Evolutionary conservation across 2,797 vertebrate genomes (phyloP).

Genomic region (Tragelaphus eurycerus): DNA sequence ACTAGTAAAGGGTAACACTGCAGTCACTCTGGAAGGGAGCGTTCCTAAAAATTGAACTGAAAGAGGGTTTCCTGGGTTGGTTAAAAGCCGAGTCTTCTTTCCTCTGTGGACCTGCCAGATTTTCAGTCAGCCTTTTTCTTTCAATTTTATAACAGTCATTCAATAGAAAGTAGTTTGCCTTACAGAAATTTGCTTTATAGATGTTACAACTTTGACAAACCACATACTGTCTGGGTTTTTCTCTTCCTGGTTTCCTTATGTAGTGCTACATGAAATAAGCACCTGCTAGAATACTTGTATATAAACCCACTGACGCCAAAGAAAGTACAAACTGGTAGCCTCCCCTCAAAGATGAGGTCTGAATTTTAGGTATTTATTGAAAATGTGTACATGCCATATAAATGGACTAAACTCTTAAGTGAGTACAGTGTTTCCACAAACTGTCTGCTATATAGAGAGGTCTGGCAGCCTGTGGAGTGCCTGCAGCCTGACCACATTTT

Average conservation of each 20-base stretch:
- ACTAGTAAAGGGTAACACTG: neutral
- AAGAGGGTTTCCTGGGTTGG: neutral
- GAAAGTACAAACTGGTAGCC: neutral
- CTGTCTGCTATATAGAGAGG: neutral
- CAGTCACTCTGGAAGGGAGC: neutral
- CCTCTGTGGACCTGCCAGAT: neutral
- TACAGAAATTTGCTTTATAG: neutral
- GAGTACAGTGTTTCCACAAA: neutral
- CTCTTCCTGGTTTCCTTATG: neutral
- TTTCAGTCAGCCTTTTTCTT: neutral
- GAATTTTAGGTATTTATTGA: conserved; percentile 59
- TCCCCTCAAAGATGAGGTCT: neutral
- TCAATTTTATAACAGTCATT: neutral
- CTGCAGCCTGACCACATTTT: neutral
- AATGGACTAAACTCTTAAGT: neutral
- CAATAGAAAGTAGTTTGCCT: neutral
- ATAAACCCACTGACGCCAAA: neutral
- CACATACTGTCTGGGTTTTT: neutral
- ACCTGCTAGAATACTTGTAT: neutral
- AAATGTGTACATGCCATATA: conserved; percentile 14
- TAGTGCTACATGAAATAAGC: neutral
- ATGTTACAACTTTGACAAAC: neutral
- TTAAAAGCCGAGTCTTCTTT: neutral
- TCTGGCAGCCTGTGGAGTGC: neutral
- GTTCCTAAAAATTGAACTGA: neutral